A percentile compares a stretch with the other conserved stretches of the same genome.
These are phyloP conservation scores for Leptopilina drosophilae DNA, from an alignment of 2,888 invertebrate species.

Conservation along the genomic window DNA sequence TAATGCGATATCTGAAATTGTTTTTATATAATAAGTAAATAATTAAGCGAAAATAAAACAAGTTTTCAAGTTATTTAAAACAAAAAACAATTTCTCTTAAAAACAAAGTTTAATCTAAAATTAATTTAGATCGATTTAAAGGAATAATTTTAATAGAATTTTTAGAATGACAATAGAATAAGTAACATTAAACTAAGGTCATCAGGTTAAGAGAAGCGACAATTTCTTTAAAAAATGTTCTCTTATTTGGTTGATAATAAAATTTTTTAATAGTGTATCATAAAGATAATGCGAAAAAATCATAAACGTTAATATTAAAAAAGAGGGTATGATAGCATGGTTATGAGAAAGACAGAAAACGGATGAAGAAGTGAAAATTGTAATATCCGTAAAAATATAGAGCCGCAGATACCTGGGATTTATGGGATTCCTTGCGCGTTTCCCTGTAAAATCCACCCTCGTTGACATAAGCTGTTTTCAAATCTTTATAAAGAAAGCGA, in stretches of 20 bases:
- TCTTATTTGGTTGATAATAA: neutral
- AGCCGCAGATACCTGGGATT: constrained; percentile 18
- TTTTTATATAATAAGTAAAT: too few relatives aligned
- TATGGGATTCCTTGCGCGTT: constrained; percentile 25
- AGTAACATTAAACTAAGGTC: too few relatives aligned
- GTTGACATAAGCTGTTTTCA: constrained; percentile 36
- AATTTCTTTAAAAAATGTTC: neutral
- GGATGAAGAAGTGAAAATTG: neutral
- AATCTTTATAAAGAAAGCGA: constrained; percentile 11
- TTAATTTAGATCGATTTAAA: neutral
- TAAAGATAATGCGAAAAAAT: neutral
- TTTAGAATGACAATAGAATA: too few relatives aligned
- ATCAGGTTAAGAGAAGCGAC: too few relatives aligned
- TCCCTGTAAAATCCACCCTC: constrained; percentile 4
- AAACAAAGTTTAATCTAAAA: too few relatives aligned
- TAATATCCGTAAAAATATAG: constrained; percentile 17
- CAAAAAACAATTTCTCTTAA: too few relatives aligned
- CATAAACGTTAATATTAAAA: neutral
- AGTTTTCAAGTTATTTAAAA: too few relatives aligned
- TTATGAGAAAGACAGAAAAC: constrained; percentile 7
- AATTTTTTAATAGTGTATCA: neutral
- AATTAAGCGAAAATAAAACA: too few relatives aligned
- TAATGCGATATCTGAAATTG: too few relatives aligned
- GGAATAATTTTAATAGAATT: neutral
- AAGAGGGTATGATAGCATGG: neutral